Evolutionary conservation across 2,113 vertebrate species (phyloP), one percentile per base, ranked within the genome.

Genomic region (Pterophyllum scalare): DNA sequence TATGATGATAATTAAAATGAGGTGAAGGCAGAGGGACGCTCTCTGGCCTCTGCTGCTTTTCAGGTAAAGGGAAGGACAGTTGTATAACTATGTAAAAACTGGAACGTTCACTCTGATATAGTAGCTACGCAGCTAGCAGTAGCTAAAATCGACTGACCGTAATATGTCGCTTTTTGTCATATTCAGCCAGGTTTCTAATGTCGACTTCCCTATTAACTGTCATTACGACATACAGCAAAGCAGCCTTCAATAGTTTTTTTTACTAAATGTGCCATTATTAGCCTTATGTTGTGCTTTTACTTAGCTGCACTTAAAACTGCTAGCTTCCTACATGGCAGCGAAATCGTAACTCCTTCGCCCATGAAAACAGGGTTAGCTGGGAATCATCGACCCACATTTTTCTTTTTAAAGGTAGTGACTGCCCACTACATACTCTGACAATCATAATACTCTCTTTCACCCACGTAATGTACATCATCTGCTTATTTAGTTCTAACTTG

Each of bases 121-220:
- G 76, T 88, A 84, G 91, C 88, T 58, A 4, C 35, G 24, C 70
- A 43, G 85, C 64, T 89, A 90, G 83, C 79, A 8, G 33, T 40
- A 72, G 83, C 85, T 77, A 59, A 49, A 33, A 12, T 20, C 54
- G 28, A 54, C 20, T 61, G 56, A 33, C 17, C 24, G 28, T 52
- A 59, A 65, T 14, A 14, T 54, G 26, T 79, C 43, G 20, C 24
- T 46, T 26, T 11, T 10, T 74, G 12, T n/a, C 3, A 12, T 12
- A 43, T 33, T n/a, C 20, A 38, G 19, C 38, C 12, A 35, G 61
- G n/a, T 87, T 80, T 56, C 2, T 38, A 38, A n/a, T 3, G 0
- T 9, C 15, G 14, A 17, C 0, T 15, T 49, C 26, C 60, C 28
- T 22, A 2, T 11, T 38, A 28, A 62, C 26, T 40, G 1, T 20